A percentile compares a stretch with the other conserved stretches of the same genome.
These are phyloP conservation scores for Aporrectodea caliginosa DNA, from an alignment of 1,140 invertebrate species.

Conservation along the genomic window DNA sequence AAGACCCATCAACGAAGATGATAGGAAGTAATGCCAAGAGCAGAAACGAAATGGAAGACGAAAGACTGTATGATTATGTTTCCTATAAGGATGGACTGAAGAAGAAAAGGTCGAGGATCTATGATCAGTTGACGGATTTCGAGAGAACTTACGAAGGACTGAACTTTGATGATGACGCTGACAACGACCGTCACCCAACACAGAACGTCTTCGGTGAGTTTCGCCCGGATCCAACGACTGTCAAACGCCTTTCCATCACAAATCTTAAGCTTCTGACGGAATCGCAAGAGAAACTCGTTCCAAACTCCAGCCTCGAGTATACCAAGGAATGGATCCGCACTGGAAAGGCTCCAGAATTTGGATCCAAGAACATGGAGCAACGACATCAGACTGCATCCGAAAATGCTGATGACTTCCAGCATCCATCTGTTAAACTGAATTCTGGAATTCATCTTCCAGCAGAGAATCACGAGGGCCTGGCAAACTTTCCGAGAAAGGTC, in stretches of 20 bases:
- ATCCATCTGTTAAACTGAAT: neutral
- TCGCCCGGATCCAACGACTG: neutral
- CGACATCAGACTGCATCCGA: neutral
- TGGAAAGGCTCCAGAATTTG: neutral
- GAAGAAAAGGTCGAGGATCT: neutral
- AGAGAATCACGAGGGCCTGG: neutral
- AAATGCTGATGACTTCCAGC: neutral
- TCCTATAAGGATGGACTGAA: neutral
- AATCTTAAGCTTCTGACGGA: neutral
- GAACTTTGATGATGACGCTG: neutral
- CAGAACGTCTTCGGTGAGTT: neutral
- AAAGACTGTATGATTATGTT: neutral
- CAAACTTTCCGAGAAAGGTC: slow-evolving; percentile 9
- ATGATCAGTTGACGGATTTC: neutral
- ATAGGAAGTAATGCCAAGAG: neutral
- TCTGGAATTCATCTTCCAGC: neutral
- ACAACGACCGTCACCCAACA: neutral
- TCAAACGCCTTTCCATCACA: neutral
- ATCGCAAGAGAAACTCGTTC: neutral
- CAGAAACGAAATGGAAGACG: neutral
- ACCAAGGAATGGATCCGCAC: neutral
- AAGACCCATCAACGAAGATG: too few species aligned
- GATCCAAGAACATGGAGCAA: neutral
- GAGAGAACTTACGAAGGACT: neutral
- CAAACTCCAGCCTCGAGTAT: neutral